Conservation (phyloP, 2,888 invertebrate genomes). For the Drosophila anomalata region DNA sequence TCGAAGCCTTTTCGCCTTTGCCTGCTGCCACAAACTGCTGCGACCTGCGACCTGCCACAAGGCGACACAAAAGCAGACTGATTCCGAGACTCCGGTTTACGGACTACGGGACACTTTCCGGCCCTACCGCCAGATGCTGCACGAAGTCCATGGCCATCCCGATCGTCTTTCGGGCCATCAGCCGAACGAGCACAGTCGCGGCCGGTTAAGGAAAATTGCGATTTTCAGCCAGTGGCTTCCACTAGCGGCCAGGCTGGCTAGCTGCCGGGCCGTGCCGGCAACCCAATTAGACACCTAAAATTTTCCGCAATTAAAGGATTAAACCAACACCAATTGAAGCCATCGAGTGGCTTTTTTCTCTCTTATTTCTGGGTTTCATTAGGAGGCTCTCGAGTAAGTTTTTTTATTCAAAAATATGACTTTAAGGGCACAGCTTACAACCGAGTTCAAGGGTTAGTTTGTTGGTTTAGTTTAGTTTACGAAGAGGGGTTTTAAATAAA, state of each 20-base stretch:
- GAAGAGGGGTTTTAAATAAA: too few relatives aligned
- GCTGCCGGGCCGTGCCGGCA: not conserved
- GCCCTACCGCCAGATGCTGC: conserved; percentile 45
- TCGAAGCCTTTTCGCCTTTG: not conserved
- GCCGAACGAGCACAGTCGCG: conserved; percentile 1
- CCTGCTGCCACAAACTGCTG: conserved; percentile 12
- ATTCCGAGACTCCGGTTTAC: conserved; percentile 25
- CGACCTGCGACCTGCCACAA: conserved; percentile 70
- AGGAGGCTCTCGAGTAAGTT: not conserved
- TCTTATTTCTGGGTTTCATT: not conserved
- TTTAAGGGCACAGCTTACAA: not conserved
- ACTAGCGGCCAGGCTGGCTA: not conserved
- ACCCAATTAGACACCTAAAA: conserved; percentile 5
- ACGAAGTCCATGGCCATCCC: conserved; percentile 1
- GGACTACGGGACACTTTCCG: not conserved
- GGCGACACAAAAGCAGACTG: conserved; percentile 66
- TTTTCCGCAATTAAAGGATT: conserved; percentile 5
- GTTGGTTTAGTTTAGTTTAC: not conserved
- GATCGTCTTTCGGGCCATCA: not conserved
- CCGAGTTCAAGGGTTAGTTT: not conserved
- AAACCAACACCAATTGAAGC: not conserved
- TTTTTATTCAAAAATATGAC: not conserved
- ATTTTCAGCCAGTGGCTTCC: conserved; percentile 1
- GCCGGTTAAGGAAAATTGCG: not conserved
- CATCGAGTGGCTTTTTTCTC: conserved; percentile 1